Conservation (phyloP, 2,797 vertebrate genomes). For the Rallus crepitans region DNA sequence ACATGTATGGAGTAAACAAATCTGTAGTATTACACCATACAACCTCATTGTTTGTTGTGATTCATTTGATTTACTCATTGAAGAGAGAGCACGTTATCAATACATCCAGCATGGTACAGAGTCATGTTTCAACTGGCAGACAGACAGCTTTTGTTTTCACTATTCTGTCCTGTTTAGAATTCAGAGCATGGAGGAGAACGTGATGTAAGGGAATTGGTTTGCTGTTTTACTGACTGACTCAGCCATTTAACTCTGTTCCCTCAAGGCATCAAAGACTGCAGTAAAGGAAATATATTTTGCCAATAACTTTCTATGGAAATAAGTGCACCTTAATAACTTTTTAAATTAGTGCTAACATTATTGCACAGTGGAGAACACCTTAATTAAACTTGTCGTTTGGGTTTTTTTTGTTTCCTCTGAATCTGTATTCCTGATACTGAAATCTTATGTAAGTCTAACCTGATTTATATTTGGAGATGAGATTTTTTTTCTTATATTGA, state of each 20-base stretch:
- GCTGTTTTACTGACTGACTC: slow-evolving; percentile 65
- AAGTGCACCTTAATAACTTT: slow-evolving; percentile 54
- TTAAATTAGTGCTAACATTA: slow-evolving; percentile 22
- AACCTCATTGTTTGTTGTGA: neutral
- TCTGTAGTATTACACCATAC: neutral
- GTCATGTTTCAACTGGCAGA: slow-evolving; percentile 56
- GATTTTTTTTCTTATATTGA: neutral
- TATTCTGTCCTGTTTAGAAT: slow-evolving; percentile 49
- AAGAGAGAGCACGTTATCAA: neutral
- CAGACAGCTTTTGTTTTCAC: slow-evolving; percentile 49
- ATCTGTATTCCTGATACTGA: slow-evolving; percentile 15
- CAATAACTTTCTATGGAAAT: slow-evolving; percentile 61
- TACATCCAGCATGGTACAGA: neutral
- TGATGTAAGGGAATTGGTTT: slow-evolving; percentile 53
- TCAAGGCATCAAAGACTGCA: slow-evolving; percentile 53
- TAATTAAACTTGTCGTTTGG: slow-evolving; percentile 35
- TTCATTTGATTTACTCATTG: slow-evolving; percentile 30
- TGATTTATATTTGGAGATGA: slow-evolving; percentile 20
- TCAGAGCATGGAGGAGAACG: slow-evolving; percentile 18
- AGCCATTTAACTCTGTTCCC: slow-evolving; percentile 63
- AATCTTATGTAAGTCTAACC: neutral
- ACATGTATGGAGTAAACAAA: neutral
- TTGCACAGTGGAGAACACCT: slow-evolving; percentile 36
- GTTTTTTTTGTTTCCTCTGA: neutral
- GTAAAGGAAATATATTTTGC: slow-evolving; percentile 60